Percentiles rank a stretch among this genome's conserved stretches.
phyloP scores from a whole-genome alignment of 2,888 invertebrate species.

The Mylabris sibirica region DNA sequence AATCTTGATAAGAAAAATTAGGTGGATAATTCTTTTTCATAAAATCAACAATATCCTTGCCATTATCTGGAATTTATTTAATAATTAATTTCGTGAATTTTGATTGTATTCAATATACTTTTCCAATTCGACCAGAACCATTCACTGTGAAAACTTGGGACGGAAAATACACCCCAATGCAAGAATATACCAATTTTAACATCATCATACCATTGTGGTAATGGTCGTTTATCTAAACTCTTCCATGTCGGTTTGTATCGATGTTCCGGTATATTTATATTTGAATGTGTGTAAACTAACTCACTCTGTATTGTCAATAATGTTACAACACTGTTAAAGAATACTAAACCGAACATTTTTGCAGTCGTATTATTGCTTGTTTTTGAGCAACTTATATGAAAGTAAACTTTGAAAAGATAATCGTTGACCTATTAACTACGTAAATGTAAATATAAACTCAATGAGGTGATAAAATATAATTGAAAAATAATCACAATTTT shows the following conservation, averaged over 20 bases:
- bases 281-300: background rate
- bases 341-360: background rate
- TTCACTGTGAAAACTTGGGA: constrained; percentile 85
- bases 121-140: constrained; percentile 94
- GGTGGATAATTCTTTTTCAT: constrained; percentile 87
- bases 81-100: background rate
- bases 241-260: constrained; percentile 79
- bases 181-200: constrained; percentile 92
- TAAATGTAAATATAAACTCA: background rate
- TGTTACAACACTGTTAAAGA: background rate
- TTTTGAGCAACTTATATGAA: background rate
- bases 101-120: constrained; percentile 61
- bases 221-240: constrained; percentile 81
- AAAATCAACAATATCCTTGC: constrained; percentile 60
- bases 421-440: background rate
- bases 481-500: background rate
- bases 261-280: background rate
- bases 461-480: background rate
- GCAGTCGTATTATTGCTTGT: background rate
- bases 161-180: constrained; percentile 93
- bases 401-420: background rate
- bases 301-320: background rate
- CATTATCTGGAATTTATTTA: constrained; percentile 14
- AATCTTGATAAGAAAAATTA: constrained; percentile 89
- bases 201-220: constrained; percentile 89